phyloP scores from a whole-genome alignment of 2,888 invertebrate genomes.

The Hypercompe scribonia region DNA sequence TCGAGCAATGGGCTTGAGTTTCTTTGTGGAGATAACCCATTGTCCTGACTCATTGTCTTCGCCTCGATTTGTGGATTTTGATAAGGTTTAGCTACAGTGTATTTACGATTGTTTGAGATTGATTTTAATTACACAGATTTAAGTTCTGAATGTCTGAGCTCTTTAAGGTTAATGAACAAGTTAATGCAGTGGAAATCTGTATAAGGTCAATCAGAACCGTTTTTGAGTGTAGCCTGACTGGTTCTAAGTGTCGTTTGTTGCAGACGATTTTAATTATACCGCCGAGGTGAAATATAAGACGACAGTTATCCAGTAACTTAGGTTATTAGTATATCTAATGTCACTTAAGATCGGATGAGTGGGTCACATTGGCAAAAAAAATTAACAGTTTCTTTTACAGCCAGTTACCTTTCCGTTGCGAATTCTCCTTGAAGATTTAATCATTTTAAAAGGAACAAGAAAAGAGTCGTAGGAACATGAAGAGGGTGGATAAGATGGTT shows the following conservation, averaged over 20 bases:
- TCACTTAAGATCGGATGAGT: too few species aligned
- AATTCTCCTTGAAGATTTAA: neutral
- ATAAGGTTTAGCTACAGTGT: slow-evolving; percentile 58
- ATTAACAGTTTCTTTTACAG: neutral
- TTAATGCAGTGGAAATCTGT: slow-evolving; percentile 31
- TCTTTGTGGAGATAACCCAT: slow-evolving; percentile 66
- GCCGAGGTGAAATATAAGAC: too few species aligned
- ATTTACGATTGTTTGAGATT: slow-evolving; percentile 55
- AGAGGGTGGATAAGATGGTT: accelerated
- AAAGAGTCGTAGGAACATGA: neutral
- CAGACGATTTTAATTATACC: neutral
- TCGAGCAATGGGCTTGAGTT: slow-evolving; percentile 56
- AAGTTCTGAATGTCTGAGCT: slow-evolving; percentile 30
- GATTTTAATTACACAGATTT: slow-evolving; percentile 59
- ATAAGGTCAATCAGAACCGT: neutral
- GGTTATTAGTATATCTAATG: too few species aligned
- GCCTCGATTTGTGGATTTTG: slow-evolving; percentile 64
- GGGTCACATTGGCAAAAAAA: too few species aligned
- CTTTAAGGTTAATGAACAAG: slow-evolving; percentile 20
- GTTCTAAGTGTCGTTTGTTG: slow-evolving; percentile 4
- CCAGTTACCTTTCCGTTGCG: neutral
- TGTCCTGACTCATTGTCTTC: slow-evolving; percentile 57
- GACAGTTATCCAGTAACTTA: too few species aligned
- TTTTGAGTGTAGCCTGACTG: neutral
- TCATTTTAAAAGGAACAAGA: neutral